Base-by-base conservation (phyloP, 2,113 vertebrate genomes). In the Oreochromis spilurus region DNA sequence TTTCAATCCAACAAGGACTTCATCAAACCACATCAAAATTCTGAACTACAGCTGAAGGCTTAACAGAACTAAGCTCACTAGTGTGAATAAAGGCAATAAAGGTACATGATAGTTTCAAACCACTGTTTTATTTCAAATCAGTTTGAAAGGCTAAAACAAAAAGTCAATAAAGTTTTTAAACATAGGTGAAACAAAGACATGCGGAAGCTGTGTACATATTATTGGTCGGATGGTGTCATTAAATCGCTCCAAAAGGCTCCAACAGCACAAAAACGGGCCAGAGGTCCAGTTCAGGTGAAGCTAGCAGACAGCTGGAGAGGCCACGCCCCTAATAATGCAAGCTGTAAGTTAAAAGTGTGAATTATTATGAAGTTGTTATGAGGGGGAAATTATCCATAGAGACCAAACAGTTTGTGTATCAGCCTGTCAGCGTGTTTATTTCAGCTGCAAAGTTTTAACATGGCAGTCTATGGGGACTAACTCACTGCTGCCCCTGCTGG, bases 351-450 rank as follows among this genome's bases (percentile, higher is more conserved):
- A 62, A 62, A 34, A 36, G 31, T 36, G 6, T 7, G 9, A 38
- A 10, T 65, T 65, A 1, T 12, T n/a, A 34, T 65, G 60, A 36
- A 12, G 17, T n/a, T 65, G 17, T 19, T 36, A 1, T 65, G 60
- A 1, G 1, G 31, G 2, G 2, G 0, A 62, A 1, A 36, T 62
- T 7, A 36, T 62, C 38, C 10, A 40, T 40, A 40, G 9, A 40
- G 38, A 9, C 38, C 38, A 40, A 40, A 40, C 9, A 10, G 38
- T 40, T 40, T 40, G 3, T 40, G 38, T 40, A 10, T 40, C 38
- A 40, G 38, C 4, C 10, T 11, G 38, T 40, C 8, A 36, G 14
- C 3, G 2, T 60, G 14, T 17, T 34, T 60, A 34, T 60, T 60
- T 34, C 16, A 10, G 16, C 58, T 34, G 58, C 7, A 60, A 31